A percentile compares a stretch with the other conserved stretches of the same genome.
Evolutionary conservation across 2,113 vertebrate genomes (phyloP).

Genomic region (Leptobrachium leishanense): DNA sequence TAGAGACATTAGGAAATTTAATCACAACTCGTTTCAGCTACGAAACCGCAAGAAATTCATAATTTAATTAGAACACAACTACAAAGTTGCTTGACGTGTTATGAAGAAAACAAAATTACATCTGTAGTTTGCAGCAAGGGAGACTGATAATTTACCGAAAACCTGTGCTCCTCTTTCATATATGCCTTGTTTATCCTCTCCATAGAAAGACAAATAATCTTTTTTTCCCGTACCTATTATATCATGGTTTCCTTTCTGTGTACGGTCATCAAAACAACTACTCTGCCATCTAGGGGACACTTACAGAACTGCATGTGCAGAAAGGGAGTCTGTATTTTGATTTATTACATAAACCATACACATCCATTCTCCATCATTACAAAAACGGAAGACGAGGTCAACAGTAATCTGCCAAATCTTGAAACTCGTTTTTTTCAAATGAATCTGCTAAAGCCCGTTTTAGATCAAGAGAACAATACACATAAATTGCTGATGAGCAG

Average conservation of each 20-base stretch:
- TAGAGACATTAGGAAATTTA: conserved; percentile 14
- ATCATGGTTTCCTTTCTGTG: conserved; percentile 1
- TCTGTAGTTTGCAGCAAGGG: conserved; percentile 18
- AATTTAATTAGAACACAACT: conserved; percentile 31
- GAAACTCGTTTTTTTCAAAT: neutral
- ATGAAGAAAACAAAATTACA: conserved; percentile 37
- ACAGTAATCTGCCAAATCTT: neutral
- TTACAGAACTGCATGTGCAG: neutral
- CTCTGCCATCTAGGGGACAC: conserved; percentile 30
- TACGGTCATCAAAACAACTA: neutral
- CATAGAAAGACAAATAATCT: conserved; percentile 7
- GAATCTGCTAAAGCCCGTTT: neutral
- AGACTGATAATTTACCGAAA: conserved; percentile 28
- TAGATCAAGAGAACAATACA: conserved; percentile 7
- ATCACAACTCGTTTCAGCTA: neutral
- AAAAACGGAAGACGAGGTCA: conserved; percentile 5
- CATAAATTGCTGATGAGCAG: conserved; percentile 13
- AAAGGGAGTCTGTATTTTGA: neutral
- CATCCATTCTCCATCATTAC: neutral
- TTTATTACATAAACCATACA: neutral
- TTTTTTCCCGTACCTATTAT: neutral
- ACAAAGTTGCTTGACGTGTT: conserved; percentile 7
- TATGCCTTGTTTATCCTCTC: conserved; percentile 19
- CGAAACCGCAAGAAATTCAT: conserved; percentile 17
- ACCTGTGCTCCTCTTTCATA: conserved; percentile 23